Base-by-base conservation (phyloP, 2,113 vertebrate species). In the Scophthalmus maximus region DNA sequence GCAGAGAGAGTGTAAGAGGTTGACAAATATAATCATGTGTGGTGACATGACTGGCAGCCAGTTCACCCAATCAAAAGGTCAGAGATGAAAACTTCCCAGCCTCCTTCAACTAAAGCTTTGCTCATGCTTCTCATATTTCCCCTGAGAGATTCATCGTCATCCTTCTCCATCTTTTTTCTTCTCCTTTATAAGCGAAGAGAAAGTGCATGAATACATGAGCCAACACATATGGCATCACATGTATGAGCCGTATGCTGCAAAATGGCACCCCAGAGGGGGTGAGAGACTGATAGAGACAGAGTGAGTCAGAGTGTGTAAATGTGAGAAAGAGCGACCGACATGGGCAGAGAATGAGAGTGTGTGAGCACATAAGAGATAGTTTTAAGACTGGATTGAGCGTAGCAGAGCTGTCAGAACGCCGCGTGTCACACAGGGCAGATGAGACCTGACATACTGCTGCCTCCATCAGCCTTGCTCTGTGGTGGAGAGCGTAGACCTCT, bases 371-470 rank as follows among this genome's bases (percentile, higher is more conserved):
- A 18, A 26, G 0, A 53, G 65, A 63, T 5, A 59, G 71, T 46
- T 62, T 36, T 40, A 62, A 68, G 71, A 74, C 29, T 61, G 25
- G 67, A 65, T 53, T 1, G 57, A 80, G 75, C 57, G 69, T 0
- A 66, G 73, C 78, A 20, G 47, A 78, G 83, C 84, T 85, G 86
- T 84, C 88, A 86, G 59, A 65, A 30, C 27, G 15, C n/a, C 8
- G 58, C 3, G 34, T 62, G 78, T 89, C 85, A 85, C 57, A 50
- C 46, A 18, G 72, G 47, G 22, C 63, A 84, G 69, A 91, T 89
- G 81, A 87, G 81, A 76, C 68, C 87, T 86, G 90, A 88, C 88
- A 52, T 72, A 49, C 61, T 76, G 83, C 73, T 80, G 79, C 69
- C 60, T 81, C 63, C 71, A 73, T 63, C 71, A 64, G 46, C 40